Evolutionary conservation across 2,888 invertebrate genomes (phyloP).

Genomic region (Allophyes oxyacanthae): DNA sequence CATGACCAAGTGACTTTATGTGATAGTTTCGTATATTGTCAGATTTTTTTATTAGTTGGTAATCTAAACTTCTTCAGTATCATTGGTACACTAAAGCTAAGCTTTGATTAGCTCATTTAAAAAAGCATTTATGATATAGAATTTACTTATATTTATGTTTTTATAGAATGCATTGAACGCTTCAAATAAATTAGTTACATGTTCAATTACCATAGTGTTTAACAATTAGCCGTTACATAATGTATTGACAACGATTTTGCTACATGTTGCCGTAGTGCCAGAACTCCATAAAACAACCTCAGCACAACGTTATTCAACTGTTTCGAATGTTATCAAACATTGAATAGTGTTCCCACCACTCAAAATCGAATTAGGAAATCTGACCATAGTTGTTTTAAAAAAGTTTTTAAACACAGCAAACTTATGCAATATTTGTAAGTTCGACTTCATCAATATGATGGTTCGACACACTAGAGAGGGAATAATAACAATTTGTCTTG

Average conservation of each 20-base stretch:
- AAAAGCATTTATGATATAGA: too few species aligned
- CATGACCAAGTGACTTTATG: not conserved
- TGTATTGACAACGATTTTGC: not conserved
- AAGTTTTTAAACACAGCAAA: not conserved
- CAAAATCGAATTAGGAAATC: slow-evolving; percentile 1
- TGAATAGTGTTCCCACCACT: slow-evolving; percentile 4
- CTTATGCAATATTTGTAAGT: slow-evolving; percentile 1
- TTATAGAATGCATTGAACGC: too few species aligned
- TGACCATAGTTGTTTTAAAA: slow-evolving; percentile 11
- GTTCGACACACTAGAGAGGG: not conserved
- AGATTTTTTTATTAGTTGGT: not conserved
- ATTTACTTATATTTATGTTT: too few species aligned
- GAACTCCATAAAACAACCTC: not conserved
- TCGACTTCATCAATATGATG: slow-evolving; percentile 8
- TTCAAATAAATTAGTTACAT: too few species aligned
- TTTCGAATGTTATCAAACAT: slow-evolving; percentile 41
- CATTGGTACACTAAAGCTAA: not conserved
- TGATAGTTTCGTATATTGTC: not conserved
- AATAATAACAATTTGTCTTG: slow-evolving; percentile 1
- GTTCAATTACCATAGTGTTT: too few species aligned
- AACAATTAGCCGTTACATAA: too few species aligned
- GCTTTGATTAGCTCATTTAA: not conserved
- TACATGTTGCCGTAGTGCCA: not conserved
- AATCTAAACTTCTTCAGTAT: not conserved
- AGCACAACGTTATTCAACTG: slow-evolving; percentile 21